A percentile compares a stretch with the other conserved stretches of the same genome.
Evolutionary conservation across 2,888 invertebrate species (phyloP).

Genomic region (Rhogogaster chlorosoma): DNA sequence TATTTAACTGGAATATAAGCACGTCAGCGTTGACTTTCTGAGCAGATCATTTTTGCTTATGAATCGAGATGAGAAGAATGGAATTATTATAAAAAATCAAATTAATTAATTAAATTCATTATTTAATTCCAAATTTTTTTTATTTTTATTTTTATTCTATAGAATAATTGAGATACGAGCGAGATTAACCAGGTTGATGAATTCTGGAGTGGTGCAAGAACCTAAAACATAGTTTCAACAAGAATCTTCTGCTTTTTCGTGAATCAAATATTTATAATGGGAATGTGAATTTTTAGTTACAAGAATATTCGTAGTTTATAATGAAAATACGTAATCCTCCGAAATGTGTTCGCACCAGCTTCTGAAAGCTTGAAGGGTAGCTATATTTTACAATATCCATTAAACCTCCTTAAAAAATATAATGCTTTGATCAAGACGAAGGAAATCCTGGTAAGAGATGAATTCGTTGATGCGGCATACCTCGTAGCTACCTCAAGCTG

Average conservation of each 20-base stretch:
- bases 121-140: no score
- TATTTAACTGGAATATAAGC: neutral
- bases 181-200: no score
- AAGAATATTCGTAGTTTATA: neutral
- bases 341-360: neutral
- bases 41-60: no score
- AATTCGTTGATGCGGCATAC: neutral
- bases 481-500: constrained; percentile 21
- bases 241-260: neutral
- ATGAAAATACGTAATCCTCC: neutral
- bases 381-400: neutral
- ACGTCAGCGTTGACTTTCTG: neutral
- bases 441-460: neutral
- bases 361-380: neutral
- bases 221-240: neutral
- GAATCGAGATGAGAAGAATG: no score
- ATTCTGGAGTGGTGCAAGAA: neutral
- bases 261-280: neutral
- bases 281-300: neutral
- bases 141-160: no score
- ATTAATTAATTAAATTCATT: no score
- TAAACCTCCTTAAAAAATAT: neutral
- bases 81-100: no score
- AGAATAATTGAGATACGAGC: no score
- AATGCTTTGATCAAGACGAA: neutral